Base-by-base conservation (phyloP, 37 sponge, comb jelly and placozoan species). In the Lycopodina hypogea region DNA sequence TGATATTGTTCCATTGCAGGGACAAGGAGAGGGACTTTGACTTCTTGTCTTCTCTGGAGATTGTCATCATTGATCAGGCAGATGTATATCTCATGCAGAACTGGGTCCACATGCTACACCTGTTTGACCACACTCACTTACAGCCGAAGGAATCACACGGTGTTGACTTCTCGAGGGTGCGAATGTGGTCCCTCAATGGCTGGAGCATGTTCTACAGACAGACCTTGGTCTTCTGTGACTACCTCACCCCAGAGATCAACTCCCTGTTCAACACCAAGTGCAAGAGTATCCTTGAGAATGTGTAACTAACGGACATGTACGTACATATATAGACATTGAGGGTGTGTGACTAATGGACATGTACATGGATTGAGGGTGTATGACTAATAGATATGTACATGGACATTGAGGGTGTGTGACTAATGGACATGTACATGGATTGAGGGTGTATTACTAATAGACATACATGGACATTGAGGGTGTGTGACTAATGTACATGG, bases 31-130 rank as follows among this genome's bases (percentile, higher is more conserved):
- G 90, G 23, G 96, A 96, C 42, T 93, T 64, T 81, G 99, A 99
- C 81, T 96, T 94, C 67, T 75, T 99, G 73, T 99, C 99, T 0
- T 99, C 99, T 24, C 22, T 99, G 48, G 99, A 99, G 53, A 11
- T 99, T 37, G 84, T 99, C 14, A 81, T 92, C 39, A 26, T 96
- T 50, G 92, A 94, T 66, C 92, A 90, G 45, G 75, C 87, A 34
- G 97, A 99, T 81, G 88, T 99, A 39, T 94, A 91, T 77, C 93
- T 99, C 39, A 99, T 99, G 99, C 99, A 99, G 78, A 99, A 99
- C 80, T 99, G 99, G 99, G 90, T 86, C 38, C 99, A 19, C 30
- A 41, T 39, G 21, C 81, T 88, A 81, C 78, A 84, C 62, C 1
- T 92, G 45, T 84, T 92, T 50, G 37, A 56, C 21, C 93, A 93